Evolutionary conservation across 2,113 vertebrate genomes (phyloP).

Genomic region (Sylvilagus bachmani): DNA sequence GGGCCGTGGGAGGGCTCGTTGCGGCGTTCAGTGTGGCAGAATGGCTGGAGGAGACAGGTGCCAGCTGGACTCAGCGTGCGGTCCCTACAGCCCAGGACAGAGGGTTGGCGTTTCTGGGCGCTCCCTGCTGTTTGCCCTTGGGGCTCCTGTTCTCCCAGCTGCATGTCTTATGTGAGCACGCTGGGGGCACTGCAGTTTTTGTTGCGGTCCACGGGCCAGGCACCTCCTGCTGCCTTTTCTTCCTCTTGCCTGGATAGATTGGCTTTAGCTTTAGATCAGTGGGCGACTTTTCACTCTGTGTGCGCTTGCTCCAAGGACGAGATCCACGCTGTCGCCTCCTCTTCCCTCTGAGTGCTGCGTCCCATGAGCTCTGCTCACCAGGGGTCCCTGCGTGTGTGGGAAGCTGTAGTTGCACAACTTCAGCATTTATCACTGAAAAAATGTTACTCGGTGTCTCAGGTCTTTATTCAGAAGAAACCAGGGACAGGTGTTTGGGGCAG

Average conservation of each 20-base stretch:
- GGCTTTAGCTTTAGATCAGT: conserved; percentile 70
- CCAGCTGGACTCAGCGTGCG: background rate
- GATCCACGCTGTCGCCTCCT: background rate
- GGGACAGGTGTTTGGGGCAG: too few species aligned
- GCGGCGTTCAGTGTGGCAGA: background rate
- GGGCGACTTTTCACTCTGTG: conserved; percentile 66
- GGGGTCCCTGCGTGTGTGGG: background rate
- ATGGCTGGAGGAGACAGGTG: background rate
- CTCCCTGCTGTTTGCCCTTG: background rate
- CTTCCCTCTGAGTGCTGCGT: background rate
- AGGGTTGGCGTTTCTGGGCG: background rate
- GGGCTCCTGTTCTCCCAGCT: background rate
- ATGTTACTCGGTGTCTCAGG: background rate
- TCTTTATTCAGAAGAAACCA: background rate
- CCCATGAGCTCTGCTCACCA: background rate
- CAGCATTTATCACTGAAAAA: background rate
- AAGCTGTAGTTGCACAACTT: background rate
- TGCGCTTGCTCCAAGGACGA: conserved; percentile 77
- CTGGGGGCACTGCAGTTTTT: background rate
- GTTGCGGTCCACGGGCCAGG: conserved; percentile 18
- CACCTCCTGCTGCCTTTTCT: conserved; percentile 55
- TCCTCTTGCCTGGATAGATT: conserved; percentile 64
- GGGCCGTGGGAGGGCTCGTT: background rate
- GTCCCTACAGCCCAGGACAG: background rate
- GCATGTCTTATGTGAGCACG: background rate